Evolutionary conservation across 2,113 vertebrate genomes (phyloP).

Genomic region (Callospermophilus lateralis): DNA sequence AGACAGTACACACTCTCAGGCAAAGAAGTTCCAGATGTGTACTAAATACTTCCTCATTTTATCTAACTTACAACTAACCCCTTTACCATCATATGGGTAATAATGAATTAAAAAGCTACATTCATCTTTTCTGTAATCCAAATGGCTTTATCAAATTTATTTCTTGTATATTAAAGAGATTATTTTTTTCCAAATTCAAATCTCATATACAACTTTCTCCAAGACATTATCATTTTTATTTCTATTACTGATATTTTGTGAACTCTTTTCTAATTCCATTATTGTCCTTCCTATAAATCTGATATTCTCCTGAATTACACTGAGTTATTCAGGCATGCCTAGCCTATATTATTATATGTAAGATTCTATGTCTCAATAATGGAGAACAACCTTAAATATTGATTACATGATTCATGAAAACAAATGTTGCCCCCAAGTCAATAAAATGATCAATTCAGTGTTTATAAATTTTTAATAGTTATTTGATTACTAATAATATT

Average conservation of each 20-base stretch:
- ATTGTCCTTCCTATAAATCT: constrained; percentile 13
- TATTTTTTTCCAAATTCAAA: not conserved
- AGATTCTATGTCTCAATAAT: not conserved
- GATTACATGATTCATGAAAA: not conserved
- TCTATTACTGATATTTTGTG: not conserved
- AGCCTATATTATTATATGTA: not conserved
- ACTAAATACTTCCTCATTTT: constrained; percentile 56
- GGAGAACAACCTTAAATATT: not conserved
- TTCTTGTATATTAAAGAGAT: not conserved
- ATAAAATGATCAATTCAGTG: not conserved
- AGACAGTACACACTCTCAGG: not conserved
- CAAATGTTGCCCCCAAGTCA: not conserved
- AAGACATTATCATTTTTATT: not conserved
- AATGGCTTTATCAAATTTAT: not conserved
- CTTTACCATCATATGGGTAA: not conserved
- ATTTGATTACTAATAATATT: not conserved
- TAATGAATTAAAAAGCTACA: not conserved
- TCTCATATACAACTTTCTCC: not conserved
- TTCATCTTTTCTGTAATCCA: not conserved
- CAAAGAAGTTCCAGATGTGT: constrained; percentile 67
- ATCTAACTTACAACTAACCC: not conserved
- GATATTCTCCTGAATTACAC: not conserved
- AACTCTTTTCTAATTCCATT: not conserved
- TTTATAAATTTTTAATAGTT: not conserved
- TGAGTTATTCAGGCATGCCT: not conserved